Evolutionary conservation across 2,113 vertebrate genomes (phyloP).

Genomic region (Typhlomys cinereus): DNA sequence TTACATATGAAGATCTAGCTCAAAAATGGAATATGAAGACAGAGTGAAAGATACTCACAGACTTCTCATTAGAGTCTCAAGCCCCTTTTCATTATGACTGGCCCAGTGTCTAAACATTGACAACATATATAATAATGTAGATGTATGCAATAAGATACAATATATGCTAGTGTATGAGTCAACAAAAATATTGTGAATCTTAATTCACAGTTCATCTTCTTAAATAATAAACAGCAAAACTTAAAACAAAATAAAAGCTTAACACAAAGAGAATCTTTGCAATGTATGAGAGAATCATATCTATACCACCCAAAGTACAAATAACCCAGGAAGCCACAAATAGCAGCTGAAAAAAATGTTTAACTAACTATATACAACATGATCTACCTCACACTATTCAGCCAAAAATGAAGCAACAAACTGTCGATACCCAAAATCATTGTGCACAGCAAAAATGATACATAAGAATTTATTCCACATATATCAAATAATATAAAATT

Average conservation of each 20-base stretch:
- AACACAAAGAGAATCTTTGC: neutral
- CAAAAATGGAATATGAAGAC: neutral
- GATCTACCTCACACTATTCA: neutral
- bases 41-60: neutral
- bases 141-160: neutral
- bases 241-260: slow-evolving; percentile 3
- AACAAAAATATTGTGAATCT: slow-evolving; percentile 2
- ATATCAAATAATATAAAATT: neutral
- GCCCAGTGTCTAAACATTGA: neutral
- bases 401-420: neutral
- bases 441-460: neutral
- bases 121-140: neutral
- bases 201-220: neutral
- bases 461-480: neutral
- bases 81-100: neutral
- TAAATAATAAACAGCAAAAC: neutral
- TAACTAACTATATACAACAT: neutral
- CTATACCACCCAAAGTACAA: neutral
- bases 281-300: neutral
- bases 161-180: neutral
- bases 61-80: neutral
- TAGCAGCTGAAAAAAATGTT: neutral
- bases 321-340: neutral
- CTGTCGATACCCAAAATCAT: neutral
- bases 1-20: neutral